phyloP scores from a whole-genome alignment of 2,888 invertebrate species.

The Cactoblastis cactorum region DNA sequence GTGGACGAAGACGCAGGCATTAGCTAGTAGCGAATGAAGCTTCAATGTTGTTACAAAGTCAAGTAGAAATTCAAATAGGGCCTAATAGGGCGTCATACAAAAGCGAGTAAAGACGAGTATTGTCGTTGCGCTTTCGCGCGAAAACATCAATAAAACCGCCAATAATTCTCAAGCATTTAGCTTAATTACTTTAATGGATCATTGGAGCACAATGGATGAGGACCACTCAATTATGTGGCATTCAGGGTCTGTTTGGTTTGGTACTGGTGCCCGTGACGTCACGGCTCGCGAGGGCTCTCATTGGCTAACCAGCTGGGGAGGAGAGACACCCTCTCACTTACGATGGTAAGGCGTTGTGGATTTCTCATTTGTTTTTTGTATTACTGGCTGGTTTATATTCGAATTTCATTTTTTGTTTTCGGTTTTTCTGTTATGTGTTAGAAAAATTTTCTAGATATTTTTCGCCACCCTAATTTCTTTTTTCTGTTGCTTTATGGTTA shows the following conservation, averaged over 20 bases:
- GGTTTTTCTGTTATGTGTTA: too few species aligned
- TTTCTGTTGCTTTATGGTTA: too few species aligned
- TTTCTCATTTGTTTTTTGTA: neutral
- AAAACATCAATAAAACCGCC: conserved; percentile 60
- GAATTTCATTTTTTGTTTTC: too few species aligned
- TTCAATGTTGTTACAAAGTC: conserved; percentile 3
- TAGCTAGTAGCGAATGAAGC: neutral
- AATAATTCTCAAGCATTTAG: conserved; percentile 65
- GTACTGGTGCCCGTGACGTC: conserved; percentile 40
- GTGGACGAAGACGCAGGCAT: too few species aligned
- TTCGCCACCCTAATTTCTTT: too few species aligned
- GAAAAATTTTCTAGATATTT: too few species aligned
- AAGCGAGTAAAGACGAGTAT: conserved; percentile 20
- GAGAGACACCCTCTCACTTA: conserved; percentile 36
- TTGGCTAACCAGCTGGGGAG: conserved; percentile 50
- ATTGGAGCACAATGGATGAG: conserved; percentile 55
- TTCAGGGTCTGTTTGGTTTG: conserved; percentile 67
- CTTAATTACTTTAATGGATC: conserved; percentile 62
- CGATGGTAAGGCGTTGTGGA: conserved; percentile 20
- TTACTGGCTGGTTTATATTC: neutral
- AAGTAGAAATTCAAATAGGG: neutral
- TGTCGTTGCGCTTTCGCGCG: conserved; percentile 41
- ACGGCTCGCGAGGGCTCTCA: conserved; percentile 54
- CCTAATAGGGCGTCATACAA: neutral
- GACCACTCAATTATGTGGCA: conserved; percentile 69